These are phyloP conservation scores for Caenorhabditis becei DNA, from an alignment of 2,888 invertebrate genomes.

Conservation along the genomic window DNA sequence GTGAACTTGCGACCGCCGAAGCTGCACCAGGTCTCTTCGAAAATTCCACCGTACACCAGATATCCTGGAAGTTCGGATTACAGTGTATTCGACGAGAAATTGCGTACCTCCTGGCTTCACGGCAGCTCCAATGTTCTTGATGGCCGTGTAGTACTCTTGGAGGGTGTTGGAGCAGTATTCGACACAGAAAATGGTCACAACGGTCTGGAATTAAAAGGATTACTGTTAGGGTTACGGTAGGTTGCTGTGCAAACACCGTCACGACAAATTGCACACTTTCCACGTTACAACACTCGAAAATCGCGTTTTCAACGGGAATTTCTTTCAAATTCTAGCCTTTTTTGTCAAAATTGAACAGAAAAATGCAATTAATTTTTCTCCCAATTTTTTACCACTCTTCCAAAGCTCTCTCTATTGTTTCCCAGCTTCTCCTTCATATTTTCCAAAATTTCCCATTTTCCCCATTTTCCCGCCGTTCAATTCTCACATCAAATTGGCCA, in stretches of 20 bases:
- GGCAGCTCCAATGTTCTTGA: constrained; percentile 68
- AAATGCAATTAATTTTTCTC: no score
- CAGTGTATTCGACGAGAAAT: background rate
- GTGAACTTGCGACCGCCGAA: constrained; percentile 79
- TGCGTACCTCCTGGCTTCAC: constrained; percentile 70
- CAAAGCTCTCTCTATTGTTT: no score
- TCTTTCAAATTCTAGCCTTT: no score
- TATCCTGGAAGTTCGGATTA: constrained; percentile 63
- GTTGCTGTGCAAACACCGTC: no score
- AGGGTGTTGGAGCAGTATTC: constrained; percentile 79
- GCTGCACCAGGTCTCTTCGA: constrained; percentile 80
- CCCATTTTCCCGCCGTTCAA: background rate
- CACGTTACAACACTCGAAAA: no score
- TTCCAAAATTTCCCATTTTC: constrained; percentile 2
- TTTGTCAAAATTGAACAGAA: no score
- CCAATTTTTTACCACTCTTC: no score
- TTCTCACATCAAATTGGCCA: constrained; percentile 68
- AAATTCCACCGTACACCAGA: constrained; percentile 78
- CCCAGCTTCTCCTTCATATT: background rate
- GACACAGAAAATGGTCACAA: constrained; percentile 79
- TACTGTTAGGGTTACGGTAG: no score
- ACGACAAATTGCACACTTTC: no score
- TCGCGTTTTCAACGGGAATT: no score
- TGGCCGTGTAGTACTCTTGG: constrained; percentile 73
- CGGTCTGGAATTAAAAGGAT: constrained; percentile 58